These are phyloP conservation scores for Apoda limacodes DNA, from an alignment of 2,888 invertebrate genomes.

Conservation along the genomic window DNA sequence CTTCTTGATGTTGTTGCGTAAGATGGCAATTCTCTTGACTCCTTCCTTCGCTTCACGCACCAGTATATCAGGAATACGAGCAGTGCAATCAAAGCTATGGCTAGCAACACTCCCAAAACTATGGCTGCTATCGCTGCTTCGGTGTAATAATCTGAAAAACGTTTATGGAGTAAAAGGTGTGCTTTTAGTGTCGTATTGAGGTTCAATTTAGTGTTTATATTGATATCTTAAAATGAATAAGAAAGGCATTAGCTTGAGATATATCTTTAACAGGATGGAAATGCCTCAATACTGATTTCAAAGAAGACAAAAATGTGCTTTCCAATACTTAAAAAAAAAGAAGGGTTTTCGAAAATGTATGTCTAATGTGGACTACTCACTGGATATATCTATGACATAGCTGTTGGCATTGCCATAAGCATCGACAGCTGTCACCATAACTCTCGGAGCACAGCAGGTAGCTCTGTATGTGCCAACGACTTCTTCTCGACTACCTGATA, in stretches of 20 bases:
- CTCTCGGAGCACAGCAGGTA: constrained; percentile 78
- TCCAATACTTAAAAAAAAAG: too few species aligned
- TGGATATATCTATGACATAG: constrained; percentile 69
- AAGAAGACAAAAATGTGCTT: too few species aligned
- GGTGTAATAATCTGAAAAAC: constrained; percentile 53
- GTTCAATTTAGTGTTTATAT: too few species aligned
- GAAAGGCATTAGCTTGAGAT: too few species aligned
- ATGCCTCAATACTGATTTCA: too few species aligned
- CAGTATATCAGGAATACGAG: constrained; percentile 69
- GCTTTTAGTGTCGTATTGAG: background rate
- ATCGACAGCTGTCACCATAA: constrained; percentile 77
- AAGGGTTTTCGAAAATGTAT: too few species aligned
- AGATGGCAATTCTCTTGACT: constrained; percentile 69
- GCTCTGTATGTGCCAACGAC: constrained; percentile 76
- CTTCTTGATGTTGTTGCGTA: constrained; percentile 31
- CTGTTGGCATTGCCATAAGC: constrained; percentile 74
- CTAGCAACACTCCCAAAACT: constrained; percentile 73
- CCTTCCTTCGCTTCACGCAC: constrained; percentile 69
- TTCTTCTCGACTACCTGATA: constrained; percentile 75
- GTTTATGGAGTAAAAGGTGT: background rate
- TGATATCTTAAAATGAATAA: too few species aligned
- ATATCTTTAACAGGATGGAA: too few species aligned
- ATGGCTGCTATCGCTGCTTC: constrained; percentile 76
- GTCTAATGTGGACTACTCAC: constrained; percentile 28
- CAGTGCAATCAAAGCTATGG: constrained; percentile 71